These are phyloP conservation scores for Pseudococcus viburni DNA, from an alignment of 2,888 invertebrate genomes.

Conservation along the genomic window DNA sequence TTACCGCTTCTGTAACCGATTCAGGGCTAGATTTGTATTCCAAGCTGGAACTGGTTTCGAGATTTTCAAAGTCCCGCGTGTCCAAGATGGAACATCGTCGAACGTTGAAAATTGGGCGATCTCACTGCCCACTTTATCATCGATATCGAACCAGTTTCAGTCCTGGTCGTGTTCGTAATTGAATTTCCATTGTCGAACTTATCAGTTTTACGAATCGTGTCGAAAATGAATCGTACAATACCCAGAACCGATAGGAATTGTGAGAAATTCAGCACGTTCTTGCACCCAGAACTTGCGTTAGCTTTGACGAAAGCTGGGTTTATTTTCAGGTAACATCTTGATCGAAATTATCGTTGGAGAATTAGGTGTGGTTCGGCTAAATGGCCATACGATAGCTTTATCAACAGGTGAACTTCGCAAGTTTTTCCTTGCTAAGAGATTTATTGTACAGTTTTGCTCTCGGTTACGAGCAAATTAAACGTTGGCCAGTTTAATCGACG, in stretches of 20 bases:
- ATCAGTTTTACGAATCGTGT: not conserved
- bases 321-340: not conserved
- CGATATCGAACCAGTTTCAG: conserved; percentile 11
- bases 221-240: not conserved
- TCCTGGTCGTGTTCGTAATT: not conserved
- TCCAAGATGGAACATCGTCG: not conserved
- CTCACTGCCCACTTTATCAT: not conserved
- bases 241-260: not conserved
- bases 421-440: conserved; percentile 15
- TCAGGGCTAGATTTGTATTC: not conserved
- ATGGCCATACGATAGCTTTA: not conserved
- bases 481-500: not conserved
- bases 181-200: not conserved
- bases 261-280: not conserved
- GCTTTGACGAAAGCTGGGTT: not conserved
- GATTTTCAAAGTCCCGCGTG: not conserved
- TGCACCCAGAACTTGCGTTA: not conserved
- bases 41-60: conserved; percentile 15
- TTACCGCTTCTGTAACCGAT: not conserved
- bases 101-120: conserved; percentile 41
- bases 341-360: not conserved
- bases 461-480: not conserved
- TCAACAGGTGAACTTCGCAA: conserved; percentile 33
- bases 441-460: not conserved
- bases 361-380: conserved; percentile 19